These are phyloP conservation scores for Heliconius nattereri DNA, from an alignment of 1,140 invertebrate species.

Conservation along the genomic window DNA sequence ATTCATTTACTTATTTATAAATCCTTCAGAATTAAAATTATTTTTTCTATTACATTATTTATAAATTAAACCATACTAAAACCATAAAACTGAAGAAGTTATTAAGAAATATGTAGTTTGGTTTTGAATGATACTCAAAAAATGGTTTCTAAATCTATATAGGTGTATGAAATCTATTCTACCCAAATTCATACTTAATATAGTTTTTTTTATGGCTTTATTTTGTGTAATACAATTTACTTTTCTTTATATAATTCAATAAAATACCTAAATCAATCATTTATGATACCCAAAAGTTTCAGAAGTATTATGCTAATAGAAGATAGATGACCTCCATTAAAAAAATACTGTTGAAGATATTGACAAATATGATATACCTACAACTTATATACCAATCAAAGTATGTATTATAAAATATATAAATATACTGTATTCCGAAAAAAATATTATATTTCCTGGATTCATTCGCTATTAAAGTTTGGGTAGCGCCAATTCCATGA, in stretches of 20 bases:
- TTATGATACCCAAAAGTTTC: conserved; percentile 20
- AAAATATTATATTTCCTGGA: neutral
- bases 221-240: neutral
- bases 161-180: no score
- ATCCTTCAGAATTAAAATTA: no score
- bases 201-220: neutral
- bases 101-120: no score
- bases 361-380: no score
- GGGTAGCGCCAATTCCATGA: neutral
- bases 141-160: no score
- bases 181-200: no score
- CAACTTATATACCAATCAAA: no score
- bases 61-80: no score
- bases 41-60: no score
- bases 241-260: neutral
- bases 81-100: no score
- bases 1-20: no score
- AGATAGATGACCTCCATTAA: neutral
- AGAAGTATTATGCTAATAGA: neutral
- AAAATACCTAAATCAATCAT: conserved; percentile 19
- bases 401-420: neutral
- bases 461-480: neutral
- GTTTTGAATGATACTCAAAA: no score
- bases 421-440: neutral
- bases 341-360: neutral